Evolutionary conservation across 2,113 vertebrate species (phyloP), one percentile per base, ranked within the genome.

Genomic region (Myrmophylax atrothorax): DNA sequence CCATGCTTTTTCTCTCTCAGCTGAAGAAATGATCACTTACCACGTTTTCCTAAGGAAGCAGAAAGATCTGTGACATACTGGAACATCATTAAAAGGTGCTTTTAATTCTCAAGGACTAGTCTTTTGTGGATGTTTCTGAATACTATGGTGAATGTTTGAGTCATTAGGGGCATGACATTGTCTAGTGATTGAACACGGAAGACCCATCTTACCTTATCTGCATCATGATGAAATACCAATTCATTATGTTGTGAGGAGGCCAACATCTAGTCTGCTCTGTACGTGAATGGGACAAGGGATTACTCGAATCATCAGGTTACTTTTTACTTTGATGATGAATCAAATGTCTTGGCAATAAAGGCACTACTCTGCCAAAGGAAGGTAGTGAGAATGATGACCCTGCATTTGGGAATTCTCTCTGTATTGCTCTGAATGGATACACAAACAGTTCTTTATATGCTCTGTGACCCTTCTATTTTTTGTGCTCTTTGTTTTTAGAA

Each of bases 401-500:
- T 53, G 26, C n/a, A 3, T 87, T 91, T 91, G 56, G 83, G 60
- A 84, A 59, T 69, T 78, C 52, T 84, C 29, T 68, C 50, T 29
- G 4, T 90, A 20, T 69, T 81, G 25, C 66, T 77, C 40, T 66
- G 87, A 73, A 53, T 58, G 74, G 40, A 37, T 56, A 28, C 18
- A 46, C 67, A 91, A 76, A 56, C n/a, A 67, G 16, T 63, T 60
- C 73, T 77, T 88, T 62, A 22, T 7, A 25, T 56, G 42, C 47
- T 73, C 56, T 67, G 28, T 82, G 63, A 81, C 23, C 8, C n/a
- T 68, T 87, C 31, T 60, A 3, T 55, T 82, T 96, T 60, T 70
- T 46, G 47, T 87, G 44, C 6, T 56, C 35, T 81, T 86, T 81
- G 8, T 52, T 80, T 33, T 89, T 82, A 85, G 75, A 92, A 74